These are phyloP conservation scores for Trilocha varians DNA, from an alignment of 2,888 invertebrate species.

Conservation along the genomic window DNA sequence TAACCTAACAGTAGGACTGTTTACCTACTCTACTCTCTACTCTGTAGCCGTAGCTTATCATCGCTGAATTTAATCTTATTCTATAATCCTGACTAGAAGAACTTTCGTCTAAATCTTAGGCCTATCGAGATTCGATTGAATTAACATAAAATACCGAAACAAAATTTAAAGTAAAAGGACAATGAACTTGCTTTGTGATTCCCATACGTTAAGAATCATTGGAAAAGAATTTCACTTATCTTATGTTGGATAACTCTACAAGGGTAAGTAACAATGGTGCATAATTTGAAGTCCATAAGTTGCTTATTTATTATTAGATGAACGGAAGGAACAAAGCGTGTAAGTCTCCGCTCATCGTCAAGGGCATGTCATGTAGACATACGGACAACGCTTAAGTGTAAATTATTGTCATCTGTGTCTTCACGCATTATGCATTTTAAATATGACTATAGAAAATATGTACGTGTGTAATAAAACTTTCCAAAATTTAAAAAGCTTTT, in stretches of 20 bases:
- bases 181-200: background rate
- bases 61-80: too few relatives aligned
- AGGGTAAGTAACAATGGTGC: slow-evolving; percentile 21
- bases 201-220: background rate
- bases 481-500: too few relatives aligned
- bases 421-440: background rate
- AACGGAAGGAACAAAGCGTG: slow-evolving; percentile 26
- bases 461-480: slow-evolving; percentile 15
- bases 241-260: slow-evolving; percentile 14
- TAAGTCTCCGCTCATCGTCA: slow-evolving; percentile 29
- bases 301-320: slow-evolving; percentile 29
- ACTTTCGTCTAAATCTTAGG: too few relatives aligned
- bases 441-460: background rate
- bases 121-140: too few relatives aligned
- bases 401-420: background rate
- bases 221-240: background rate
- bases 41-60: too few relatives aligned
- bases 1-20: too few relatives aligned
- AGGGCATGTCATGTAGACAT: slow-evolving; percentile 19
- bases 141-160: too few relatives aligned
- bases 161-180: background rate
- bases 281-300: slow-evolving; percentile 23
- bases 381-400: background rate
- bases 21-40: too few relatives aligned
- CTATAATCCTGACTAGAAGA: too few relatives aligned